phyloP scores from a whole-genome alignment of 2,888 invertebrate species.

The Erebia aethiops region DNA sequence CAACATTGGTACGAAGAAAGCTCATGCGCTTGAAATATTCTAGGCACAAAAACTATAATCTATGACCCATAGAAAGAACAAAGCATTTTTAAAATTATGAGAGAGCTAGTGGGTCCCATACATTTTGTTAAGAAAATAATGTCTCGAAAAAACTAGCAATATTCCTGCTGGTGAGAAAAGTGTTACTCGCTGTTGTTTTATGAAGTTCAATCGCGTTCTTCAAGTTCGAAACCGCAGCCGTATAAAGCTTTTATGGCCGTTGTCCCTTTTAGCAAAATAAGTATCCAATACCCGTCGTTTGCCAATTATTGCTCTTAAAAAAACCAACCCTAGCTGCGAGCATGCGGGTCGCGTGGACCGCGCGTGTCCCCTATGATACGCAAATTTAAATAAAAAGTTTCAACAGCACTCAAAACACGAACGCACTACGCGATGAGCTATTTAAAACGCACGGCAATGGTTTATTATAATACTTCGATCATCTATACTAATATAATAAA shows the following conservation, averaged over 20 bases:
- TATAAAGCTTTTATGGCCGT: conserved; percentile 39
- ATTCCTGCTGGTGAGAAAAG: conserved; percentile 22
- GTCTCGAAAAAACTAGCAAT: conserved; percentile 21
- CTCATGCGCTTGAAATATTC: not conserved
- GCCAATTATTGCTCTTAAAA: conserved; percentile 53
- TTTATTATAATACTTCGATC: conserved; percentile 30
- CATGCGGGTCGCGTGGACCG: conserved; percentile 77
- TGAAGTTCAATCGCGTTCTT: conserved; percentile 32
- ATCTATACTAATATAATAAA: too few species aligned
- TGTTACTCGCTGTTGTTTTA: conserved; percentile 29
- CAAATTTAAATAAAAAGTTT: conserved; percentile 67
- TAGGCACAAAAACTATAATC: not conserved
- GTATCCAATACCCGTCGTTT: conserved; percentile 53
- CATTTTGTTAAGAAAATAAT: conserved; percentile 30
- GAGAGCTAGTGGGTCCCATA: conserved; percentile 28
- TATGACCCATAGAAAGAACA: conserved; percentile 17
- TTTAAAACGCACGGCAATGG: conserved; percentile 45
- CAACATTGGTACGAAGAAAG: not conserved
- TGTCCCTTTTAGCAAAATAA: conserved; percentile 45
- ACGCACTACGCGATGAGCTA: conserved; percentile 54
- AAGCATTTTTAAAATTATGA: conserved; percentile 27
- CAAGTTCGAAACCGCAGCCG: conserved; percentile 39
- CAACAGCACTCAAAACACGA: conserved; percentile 61
- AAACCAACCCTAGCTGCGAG: conserved; percentile 48
- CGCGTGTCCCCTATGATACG: conserved; percentile 78